Evolutionary conservation across 2,888 invertebrate genomes (phyloP).

Genomic region (Cryptophagus acutangulus): DNA sequence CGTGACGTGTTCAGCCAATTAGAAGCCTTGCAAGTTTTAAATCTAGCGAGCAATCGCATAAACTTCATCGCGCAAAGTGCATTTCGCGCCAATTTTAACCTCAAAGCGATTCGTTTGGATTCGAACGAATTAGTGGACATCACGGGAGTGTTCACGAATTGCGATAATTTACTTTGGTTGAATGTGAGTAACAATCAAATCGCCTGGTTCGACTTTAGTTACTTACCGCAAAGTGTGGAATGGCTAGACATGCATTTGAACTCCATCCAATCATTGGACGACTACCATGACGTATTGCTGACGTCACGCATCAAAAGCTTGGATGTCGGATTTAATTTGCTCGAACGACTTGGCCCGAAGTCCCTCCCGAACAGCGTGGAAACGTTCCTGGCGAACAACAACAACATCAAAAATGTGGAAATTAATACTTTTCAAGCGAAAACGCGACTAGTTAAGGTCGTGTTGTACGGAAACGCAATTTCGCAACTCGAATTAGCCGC

Average conservation of each 20-base stretch:
- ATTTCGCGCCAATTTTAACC: constrained; percentile 66
- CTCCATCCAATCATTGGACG: constrained; percentile 68
- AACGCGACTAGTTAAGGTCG: constrained; percentile 67
- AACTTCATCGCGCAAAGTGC: constrained; percentile 72
- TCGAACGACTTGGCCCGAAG: constrained; percentile 62
- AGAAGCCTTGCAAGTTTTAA: constrained; percentile 70
- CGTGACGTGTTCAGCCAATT: constrained; percentile 68
- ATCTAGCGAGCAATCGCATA: constrained; percentile 75
- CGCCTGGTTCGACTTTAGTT: constrained; percentile 75
- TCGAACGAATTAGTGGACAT: constrained; percentile 73
- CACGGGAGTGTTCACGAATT: constrained; percentile 69
- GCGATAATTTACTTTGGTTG: constrained; percentile 70
- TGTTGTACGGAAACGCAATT: constrained; percentile 70
- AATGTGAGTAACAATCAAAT: constrained; percentile 77
- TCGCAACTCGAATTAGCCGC: constrained; percentile 67
- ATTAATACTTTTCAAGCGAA: constrained; percentile 69
- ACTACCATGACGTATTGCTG: constrained; percentile 64
- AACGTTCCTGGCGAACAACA: constrained; percentile 68
- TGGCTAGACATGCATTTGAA: constrained; percentile 81
- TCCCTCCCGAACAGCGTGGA: constrained; percentile 71
- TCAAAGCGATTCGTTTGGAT: constrained; percentile 72
- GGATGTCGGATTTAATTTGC: constrained; percentile 69
- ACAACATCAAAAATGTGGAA: constrained; percentile 64
- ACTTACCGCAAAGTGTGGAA: constrained; percentile 69
- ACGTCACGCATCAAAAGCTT: constrained; percentile 67